Percentiles rank a stretch among this genome's conserved stretches.
phyloP scores from a whole-genome alignment of 2,888 invertebrate species.

The Parnassius orleans region DNA sequence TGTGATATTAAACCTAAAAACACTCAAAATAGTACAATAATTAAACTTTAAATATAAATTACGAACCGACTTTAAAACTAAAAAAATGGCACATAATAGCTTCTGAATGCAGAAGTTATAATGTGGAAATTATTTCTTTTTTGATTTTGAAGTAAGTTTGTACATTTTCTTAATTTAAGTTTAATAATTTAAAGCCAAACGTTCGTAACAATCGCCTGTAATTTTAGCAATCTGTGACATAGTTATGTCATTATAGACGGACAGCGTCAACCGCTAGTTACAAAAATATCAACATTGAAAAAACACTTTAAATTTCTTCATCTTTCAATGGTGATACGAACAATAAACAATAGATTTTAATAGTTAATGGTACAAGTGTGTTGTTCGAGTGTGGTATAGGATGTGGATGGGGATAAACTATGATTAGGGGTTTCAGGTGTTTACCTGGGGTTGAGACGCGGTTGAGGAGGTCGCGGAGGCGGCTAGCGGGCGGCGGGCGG shows the following conservation, averaged over 20 bases:
- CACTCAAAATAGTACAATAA: too few species aligned
- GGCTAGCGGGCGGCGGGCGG: constrained; percentile 45
- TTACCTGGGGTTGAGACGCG: constrained; percentile 62
- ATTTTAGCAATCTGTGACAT: constrained; percentile 26
- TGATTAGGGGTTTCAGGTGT: constrained; percentile 41
- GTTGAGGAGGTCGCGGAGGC: constrained; percentile 50
- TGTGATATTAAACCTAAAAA: too few species aligned
- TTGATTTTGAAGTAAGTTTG: too few species aligned
- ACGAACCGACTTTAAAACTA: too few species aligned
- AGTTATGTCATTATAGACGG: constrained; percentile 33
- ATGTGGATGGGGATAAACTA: constrained; percentile 33
- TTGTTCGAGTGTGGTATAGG: constrained; percentile 31
- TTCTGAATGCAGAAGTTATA: too few species aligned
- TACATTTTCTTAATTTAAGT: too few species aligned
- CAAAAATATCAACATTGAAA: constrained; percentile 37
- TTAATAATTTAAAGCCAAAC: too few species aligned
- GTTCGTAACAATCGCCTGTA: constrained; percentile 10
- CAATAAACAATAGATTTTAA: constrained; percentile 9
- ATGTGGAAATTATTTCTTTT: too few species aligned
- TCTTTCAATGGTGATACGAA: constrained; percentile 30
- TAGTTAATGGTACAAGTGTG: constrained; percentile 25
- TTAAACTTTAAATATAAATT: too few species aligned
- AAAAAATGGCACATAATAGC: too few species aligned
- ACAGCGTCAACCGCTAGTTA: constrained; percentile 27
- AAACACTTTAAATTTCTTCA: constrained; percentile 33